Base-by-base conservation (phyloP, 2,797 vertebrate genomes). In the Acanthurus tractus region DNA sequence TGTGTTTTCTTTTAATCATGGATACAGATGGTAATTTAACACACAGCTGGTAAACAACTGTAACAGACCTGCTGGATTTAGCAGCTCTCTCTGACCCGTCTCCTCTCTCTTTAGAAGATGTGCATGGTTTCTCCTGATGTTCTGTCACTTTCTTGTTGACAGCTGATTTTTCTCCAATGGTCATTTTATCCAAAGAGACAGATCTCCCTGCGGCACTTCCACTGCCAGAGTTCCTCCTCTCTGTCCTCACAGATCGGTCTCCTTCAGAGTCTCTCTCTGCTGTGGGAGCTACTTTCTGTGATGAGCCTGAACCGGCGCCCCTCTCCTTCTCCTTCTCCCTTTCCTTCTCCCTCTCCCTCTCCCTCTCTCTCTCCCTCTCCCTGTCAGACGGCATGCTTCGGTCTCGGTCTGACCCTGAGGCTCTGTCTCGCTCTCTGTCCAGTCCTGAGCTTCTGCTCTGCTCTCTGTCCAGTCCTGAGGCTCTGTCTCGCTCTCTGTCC, bases 181-280 rank as follows among this genome's bases (percentile, higher is more conserved):
- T 93, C 89, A 93, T 73, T 83, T 93, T 92, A 70, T 94, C 94
- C 58, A 94, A 64, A 68, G 83, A 92, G 40, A 94, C 92, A 0
- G 93, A 93, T n/a, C 94, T 83, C 1, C 77, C 80, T 58, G 56
- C 87, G 20, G 72, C 77, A 48, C 59, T 74, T 15, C 63, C 82
- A 15, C 83, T 6, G 1, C 74, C 59, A 4, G 86, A 63, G 81
- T 18, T 86, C 76, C 78, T 94, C 3, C 85, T 77, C 2, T 92
- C 90, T 0, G 82, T 82, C 80, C 67, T 90, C 7, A 7, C 34
- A 0, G 67, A 63, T 68, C 82, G 82, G 14, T 92, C 90, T 20
- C 58, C 86, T 1, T 92, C 89, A 0, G 50, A 0, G 0, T 90
- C 87, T 46, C 63, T 86, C 36, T 89, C 84, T 2, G 34, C 77